Conservation (phyloP, 2,888 invertebrate genomes). For the Endotricha flammealis region DNA sequence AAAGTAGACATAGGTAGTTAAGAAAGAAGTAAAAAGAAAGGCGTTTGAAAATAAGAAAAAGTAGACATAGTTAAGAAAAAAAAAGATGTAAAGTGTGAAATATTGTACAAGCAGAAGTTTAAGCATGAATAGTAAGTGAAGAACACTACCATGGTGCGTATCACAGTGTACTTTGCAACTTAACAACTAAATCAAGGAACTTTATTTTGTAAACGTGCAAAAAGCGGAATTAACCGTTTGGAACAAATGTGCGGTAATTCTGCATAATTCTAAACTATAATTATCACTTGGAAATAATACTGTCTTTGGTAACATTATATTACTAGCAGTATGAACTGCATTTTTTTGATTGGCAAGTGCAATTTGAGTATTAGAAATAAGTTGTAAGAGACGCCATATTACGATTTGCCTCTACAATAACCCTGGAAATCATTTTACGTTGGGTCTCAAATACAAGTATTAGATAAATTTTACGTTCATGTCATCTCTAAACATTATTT, state of each 20-base stretch:
- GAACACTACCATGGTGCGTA: constrained; percentile 59
- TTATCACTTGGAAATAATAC: constrained; percentile 61
- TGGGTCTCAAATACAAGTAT: too few species aligned
- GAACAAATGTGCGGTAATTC: constrained; percentile 77
- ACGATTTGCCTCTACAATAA: too few species aligned
- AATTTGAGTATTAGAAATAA: constrained; percentile 30
- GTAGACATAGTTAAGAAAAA: not conserved
- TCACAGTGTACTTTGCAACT: constrained; percentile 68
- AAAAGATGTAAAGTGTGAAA: constrained; percentile 9
- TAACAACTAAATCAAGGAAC: constrained; percentile 46
- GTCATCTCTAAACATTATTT: too few species aligned
- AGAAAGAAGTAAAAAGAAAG: constrained; percentile 1
- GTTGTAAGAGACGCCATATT: not conserved
- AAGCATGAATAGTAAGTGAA: constrained; percentile 18
- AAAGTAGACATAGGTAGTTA: constrained; percentile 3
- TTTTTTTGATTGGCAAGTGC: constrained; percentile 27
- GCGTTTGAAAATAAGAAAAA: not conserved
- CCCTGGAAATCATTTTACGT: too few species aligned
- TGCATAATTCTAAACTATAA: constrained; percentile 36
- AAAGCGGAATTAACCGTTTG: constrained; percentile 64
- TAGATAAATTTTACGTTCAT: too few species aligned
- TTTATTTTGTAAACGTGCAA: constrained; percentile 42
- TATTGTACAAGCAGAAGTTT: constrained; percentile 7
- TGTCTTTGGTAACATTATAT: constrained; percentile 67
- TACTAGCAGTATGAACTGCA: constrained; percentile 13